Conservation (phyloP, 1,140 invertebrate species). For the Ericerus pela region DNA sequence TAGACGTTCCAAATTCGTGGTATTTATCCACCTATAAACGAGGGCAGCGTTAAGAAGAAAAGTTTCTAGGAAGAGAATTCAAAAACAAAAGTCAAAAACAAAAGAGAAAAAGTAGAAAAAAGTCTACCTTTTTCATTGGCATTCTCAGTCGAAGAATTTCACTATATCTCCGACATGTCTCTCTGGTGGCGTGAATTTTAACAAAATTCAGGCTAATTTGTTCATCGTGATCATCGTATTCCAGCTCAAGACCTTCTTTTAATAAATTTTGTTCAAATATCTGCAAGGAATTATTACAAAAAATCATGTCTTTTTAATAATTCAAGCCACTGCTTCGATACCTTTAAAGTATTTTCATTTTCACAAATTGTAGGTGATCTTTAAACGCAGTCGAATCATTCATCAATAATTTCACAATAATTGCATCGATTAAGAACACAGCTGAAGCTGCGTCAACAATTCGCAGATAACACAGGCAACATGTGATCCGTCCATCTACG, state of each 20-base stretch:
- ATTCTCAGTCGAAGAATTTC: constrained; percentile 86
- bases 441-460: no score
- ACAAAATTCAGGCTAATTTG: constrained; percentile 47
- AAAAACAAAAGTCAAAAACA: no score
- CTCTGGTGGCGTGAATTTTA: constrained; percentile 71
- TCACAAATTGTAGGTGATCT: no score
- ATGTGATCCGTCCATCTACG: no score
- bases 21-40: constrained; percentile 12
- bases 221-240: constrained; percentile 35
- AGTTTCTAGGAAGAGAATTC: neutral
- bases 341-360: no score
- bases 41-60: neutral
- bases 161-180: constrained; percentile 73
- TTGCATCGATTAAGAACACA: no score
- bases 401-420: no score
- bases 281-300: no score
- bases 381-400: no score
- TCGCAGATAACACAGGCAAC: no score
- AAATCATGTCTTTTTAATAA: no score
- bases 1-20: constrained; percentile 7
- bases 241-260: constrained; percentile 49
- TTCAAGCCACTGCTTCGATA: no score
- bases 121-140: constrained; percentile 71
- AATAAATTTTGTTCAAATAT: constrained; percentile 51
- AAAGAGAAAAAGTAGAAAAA: constrained; percentile 1